Conservation (phyloP, 1,140 invertebrate genomes). For the Prorops nasuta region DNA sequence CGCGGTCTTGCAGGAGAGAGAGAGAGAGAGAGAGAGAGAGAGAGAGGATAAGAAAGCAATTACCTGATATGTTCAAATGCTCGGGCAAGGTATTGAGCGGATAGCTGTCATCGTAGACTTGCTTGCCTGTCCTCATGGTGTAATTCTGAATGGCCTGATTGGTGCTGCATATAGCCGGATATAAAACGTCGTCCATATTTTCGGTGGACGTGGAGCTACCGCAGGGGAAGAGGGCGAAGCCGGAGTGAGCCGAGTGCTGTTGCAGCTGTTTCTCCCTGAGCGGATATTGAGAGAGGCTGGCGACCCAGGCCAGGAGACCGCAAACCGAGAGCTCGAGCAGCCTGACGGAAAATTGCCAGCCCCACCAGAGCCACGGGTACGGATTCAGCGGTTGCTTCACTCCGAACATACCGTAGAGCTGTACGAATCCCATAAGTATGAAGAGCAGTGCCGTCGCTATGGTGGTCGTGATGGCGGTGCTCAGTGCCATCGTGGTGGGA, state of each 20-base stretch:
- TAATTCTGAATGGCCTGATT: constrained; percentile 84
- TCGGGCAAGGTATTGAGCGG: constrained; percentile 61
- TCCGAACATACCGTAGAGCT: constrained; percentile 80
- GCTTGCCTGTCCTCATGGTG: constrained; percentile 73
- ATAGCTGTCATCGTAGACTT: constrained; percentile 70
- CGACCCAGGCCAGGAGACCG: constrained; percentile 78
- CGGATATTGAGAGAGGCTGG: constrained; percentile 62
- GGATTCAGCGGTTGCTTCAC: constrained; percentile 61
- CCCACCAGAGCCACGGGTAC: constrained; percentile 83
- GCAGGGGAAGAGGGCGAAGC: constrained; percentile 75
- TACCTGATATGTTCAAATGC: constrained; percentile 53
- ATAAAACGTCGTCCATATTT: constrained; percentile 61
- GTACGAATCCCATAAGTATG: constrained; percentile 75
- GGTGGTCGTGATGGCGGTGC: constrained; percentile 81
- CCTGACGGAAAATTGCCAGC: constrained; percentile 80
- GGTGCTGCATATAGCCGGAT: constrained; percentile 80
- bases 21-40: no score
- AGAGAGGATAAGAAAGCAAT: no score
- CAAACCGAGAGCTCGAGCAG: constrained; percentile 82
- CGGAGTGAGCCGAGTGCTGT: constrained; percentile 58
- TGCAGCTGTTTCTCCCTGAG: constrained; percentile 56
- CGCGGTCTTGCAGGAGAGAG: no score
- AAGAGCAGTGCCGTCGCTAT: constrained; percentile 81
- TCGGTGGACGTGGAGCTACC: constrained; percentile 74
- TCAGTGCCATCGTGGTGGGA: constrained; percentile 49